Base-by-base conservation (phyloP, 2,797 vertebrate species). In the Silurus lanzhouensis region DNA sequence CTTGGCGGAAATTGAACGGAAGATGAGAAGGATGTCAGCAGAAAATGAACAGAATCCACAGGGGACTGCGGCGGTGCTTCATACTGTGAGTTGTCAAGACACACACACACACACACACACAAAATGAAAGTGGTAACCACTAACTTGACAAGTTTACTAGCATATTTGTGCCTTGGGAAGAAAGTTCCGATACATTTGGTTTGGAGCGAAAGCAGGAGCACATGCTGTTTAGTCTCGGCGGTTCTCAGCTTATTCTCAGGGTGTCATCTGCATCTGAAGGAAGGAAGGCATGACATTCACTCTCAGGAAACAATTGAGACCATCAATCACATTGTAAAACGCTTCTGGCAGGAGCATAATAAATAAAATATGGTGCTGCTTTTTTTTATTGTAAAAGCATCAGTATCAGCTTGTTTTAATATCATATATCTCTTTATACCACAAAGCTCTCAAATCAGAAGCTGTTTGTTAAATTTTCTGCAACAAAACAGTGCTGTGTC, bases 81-180 rank as follows among this genome's bases (percentile, higher is more conserved):
- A 87, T 81, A 74, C 68, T 79, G 83, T 19, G 31, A 83, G 82
- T 66, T 84, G 83, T 86, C 86, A 83, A 70, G 75, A 84, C 86
- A 74, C 31, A 44, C 57, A 64, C 1, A 27, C 22, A 79, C 31
- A 44, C 57, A 64, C 1, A 27, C 22, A 79, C 48, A 78, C 64
- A 84, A 27, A 78, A 87, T 84, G 66, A 86, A 86, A 86, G 58
- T 55, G 70, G 25, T 60, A 71, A 67, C 82, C 20, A 31, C 57
- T 86, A 83, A 83, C 68, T 71, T 20, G 70, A 79, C 66, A 25
- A 66, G 76, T 55, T 70, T 64, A 70, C 44, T 1, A 25, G n/a
- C 67, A 46, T 63, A 86, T 71, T 71, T 55, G 52, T 31, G 83
- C 75, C 17, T 72, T 60, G 82, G 70, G 71, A 88, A 85, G 44